phyloP scores from a whole-genome alignment of 1,140 invertebrate species.

The Bombus impatiens region DNA sequence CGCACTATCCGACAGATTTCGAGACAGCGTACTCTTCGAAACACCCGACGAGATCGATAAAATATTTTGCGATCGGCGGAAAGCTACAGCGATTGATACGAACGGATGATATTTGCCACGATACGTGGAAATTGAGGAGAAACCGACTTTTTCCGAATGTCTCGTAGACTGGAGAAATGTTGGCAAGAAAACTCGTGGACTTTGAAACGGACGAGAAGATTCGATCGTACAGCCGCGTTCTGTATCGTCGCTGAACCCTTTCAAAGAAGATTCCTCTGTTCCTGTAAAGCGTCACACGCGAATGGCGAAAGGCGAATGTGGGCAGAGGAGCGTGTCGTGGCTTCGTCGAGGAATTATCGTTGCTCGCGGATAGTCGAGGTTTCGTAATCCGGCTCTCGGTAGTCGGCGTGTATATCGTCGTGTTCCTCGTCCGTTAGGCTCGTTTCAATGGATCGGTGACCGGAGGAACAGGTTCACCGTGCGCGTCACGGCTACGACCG shows the following conservation, averaged over 20 bases:
- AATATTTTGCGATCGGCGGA: not conserved
- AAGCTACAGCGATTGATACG: too few species aligned
- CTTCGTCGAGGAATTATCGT: constrained; percentile 46
- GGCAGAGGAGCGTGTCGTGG: constrained; percentile 32
- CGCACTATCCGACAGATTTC: not conserved
- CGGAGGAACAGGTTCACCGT: constrained; percentile 47
- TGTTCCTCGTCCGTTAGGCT: constrained; percentile 34
- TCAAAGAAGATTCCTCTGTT: constrained; percentile 22
- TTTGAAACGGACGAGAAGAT: not conserved
- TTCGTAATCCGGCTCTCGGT: constrained; percentile 52
- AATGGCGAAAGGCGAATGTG: constrained; percentile 54
- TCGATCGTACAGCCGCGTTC: not conserved
- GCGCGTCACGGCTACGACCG: not conserved
- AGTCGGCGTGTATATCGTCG: constrained; percentile 24
- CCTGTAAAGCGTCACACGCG: constrained; percentile 1
- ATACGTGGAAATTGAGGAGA: too few species aligned
- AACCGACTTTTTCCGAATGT: not conserved
- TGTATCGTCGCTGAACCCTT: not conserved
- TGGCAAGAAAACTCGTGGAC: not conserved
- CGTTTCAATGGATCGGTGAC: constrained; percentile 41
- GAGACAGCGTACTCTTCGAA: not conserved
- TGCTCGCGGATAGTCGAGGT: constrained; percentile 43
- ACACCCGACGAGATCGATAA: not conserved
- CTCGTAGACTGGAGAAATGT: not conserved
- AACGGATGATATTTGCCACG: too few species aligned